Conservation (phyloP, 92 coral and sea anemone species). For the Diadumene lineata region DNA sequence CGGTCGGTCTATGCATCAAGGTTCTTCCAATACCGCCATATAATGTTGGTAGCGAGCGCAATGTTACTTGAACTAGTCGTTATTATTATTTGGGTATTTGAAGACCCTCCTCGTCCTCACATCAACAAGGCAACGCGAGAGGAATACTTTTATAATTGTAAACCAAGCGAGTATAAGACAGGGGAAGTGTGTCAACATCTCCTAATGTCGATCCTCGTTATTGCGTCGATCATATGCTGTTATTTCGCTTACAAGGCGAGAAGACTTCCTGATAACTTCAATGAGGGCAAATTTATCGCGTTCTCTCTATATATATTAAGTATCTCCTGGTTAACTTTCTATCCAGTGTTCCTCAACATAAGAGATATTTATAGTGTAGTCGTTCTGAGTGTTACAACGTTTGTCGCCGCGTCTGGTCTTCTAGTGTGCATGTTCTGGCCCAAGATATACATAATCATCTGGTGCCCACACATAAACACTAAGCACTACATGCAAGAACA, state of each 20-base stretch:
- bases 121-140: conserved; percentile 53
- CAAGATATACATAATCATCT: conserved; percentile 64
- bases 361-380: conserved; percentile 59
- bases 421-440: conserved; percentile 73
- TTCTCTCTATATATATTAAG: conserved; percentile 60
- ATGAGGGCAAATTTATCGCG: conserved; percentile 78
- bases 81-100: conserved; percentile 47
- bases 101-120: conserved; percentile 59
- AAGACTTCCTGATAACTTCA: conserved; percentile 74
- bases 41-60: conserved; percentile 37
- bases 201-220: conserved; percentile 47
- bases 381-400: conserved; percentile 54
- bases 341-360: conserved; percentile 64
- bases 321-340: conserved; percentile 71
- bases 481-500: conserved; percentile 66
- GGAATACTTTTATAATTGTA: conserved; percentile 39
- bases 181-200: conserved; percentile 54
- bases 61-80: conserved; percentile 29
- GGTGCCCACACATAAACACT: conserved; percentile 66
- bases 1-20: conserved; percentile 53
- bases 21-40: conserved; percentile 37
- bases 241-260: conserved; percentile 74
- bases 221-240: conserved; percentile 48
- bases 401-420: conserved; percentile 70
- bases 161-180: conserved; percentile 22